Conservation (phyloP, 1,140 invertebrate genomes). For the Bombus cullumanus region DNA sequence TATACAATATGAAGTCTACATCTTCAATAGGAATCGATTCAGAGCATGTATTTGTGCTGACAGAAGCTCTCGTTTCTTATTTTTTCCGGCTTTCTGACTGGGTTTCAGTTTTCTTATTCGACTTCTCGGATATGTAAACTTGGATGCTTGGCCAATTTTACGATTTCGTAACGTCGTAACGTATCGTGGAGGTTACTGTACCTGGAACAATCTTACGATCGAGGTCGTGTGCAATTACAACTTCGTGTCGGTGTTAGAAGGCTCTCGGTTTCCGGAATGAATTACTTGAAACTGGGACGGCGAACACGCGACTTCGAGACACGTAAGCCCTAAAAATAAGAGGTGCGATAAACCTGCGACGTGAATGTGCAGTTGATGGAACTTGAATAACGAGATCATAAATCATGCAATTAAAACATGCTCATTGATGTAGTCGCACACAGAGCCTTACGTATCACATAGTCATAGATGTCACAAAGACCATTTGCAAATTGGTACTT, state of each 20-base stretch:
- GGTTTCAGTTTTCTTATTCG: background rate
- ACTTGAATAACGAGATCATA: background rate
- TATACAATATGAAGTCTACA: background rate
- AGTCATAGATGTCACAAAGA: no score
- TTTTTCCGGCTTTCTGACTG: background rate
- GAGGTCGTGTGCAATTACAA: slow-evolving; percentile 23
- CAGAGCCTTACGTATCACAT: no score
- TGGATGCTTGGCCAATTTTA: background rate
- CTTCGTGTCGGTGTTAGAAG: slow-evolving; percentile 4
- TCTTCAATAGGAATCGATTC: background rate
- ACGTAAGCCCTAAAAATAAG: slow-evolving; percentile 26
- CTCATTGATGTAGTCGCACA: background rate
- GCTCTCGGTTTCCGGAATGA: slow-evolving; percentile 11
- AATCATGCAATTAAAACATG: background rate
- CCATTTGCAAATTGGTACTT: no score
- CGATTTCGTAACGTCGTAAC: background rate
- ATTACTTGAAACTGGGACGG: slow-evolving; percentile 9
- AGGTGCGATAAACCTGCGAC: background rate
- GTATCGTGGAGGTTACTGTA: background rate
- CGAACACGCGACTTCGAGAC: background rate
- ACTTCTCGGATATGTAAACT: background rate
- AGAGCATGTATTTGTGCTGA: background rate
- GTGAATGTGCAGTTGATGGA: background rate
- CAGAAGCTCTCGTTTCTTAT: background rate
- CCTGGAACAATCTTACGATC: slow-evolving; percentile 29